phyloP scores from a whole-genome alignment of 1,140 invertebrate species.

The Saxidomus purpurata region DNA sequence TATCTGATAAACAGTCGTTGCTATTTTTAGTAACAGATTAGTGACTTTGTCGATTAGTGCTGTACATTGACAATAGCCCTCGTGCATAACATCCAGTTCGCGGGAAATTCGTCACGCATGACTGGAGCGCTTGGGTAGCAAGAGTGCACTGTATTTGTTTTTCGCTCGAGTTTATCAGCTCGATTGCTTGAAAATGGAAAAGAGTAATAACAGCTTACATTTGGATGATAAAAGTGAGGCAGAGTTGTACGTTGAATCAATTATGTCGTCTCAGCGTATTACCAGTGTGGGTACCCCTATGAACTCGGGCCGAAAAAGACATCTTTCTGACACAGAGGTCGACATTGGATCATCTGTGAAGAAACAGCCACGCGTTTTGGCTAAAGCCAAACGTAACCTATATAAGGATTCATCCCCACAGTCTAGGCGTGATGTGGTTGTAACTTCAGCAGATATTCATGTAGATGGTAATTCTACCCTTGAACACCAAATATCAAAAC shows the following conservation, averaged over 20 bases:
- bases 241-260: background rate
- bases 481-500: background rate
- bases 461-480: background rate
- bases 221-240: background rate
- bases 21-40: slow-evolving; percentile 14
- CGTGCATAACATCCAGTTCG: background rate
- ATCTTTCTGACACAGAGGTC: background rate
- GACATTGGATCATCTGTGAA: background rate
- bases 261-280: background rate
- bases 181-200: too few species aligned
- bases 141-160: too few species aligned
- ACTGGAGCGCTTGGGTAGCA: background rate
- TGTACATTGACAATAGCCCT: too few species aligned
- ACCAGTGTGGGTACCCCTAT: background rate
- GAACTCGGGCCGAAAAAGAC: background rate
- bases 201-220: background rate
- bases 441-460: slow-evolving; percentile 7
- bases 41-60: background rate
- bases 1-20: too few species aligned
- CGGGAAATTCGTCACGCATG: background rate
- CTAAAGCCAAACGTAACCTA: background rate
- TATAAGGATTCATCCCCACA: background rate
- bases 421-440: background rate
- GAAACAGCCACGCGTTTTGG: slow-evolving; percentile 1
- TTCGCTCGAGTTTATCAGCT: too few species aligned